Percentiles rank a stretch among this genome's conserved stretches.
Evolutionary conservation across 2,113 vertebrate genomes (phyloP).

Genomic region (Hiodon tergisus): DNA sequence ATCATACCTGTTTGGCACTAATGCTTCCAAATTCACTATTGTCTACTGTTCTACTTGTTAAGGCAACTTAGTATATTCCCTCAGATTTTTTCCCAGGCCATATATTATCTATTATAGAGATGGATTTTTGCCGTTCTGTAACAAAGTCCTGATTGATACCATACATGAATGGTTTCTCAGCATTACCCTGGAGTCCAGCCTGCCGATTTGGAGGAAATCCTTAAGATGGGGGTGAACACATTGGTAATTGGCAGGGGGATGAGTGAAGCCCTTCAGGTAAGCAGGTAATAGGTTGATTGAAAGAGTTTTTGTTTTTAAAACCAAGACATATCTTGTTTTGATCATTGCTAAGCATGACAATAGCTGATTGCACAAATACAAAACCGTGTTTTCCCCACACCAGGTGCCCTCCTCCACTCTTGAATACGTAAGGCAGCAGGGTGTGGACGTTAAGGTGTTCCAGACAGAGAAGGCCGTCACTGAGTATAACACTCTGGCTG

Average conservation of each 20-base stretch:
- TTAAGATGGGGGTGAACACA: conserved; percentile 70
- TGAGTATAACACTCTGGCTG: conserved; percentile 79
- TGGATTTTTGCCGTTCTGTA: too few species aligned
- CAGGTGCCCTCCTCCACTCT: conserved; percentile 80
- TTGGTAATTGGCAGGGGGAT: conserved; percentile 90
- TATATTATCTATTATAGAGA: too few species aligned
- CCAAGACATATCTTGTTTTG: too few species aligned
- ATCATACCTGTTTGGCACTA: too few species aligned
- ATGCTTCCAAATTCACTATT: too few species aligned
- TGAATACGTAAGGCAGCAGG: conserved; percentile 74
- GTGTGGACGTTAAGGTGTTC: conserved; percentile 72
- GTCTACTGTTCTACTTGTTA: too few species aligned
- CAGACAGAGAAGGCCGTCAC: conserved; percentile 83
- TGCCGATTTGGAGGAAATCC: conserved; percentile 85
- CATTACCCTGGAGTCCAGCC: conserved; percentile 90
- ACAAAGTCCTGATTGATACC: not conserved
- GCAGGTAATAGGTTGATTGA: not conserved
- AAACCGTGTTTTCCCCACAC: not conserved
- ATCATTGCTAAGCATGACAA: not conserved
- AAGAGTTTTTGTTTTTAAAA: too few species aligned
- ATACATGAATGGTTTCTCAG: conserved; percentile 49
- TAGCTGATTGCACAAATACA: not conserved
- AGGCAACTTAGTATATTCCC: too few species aligned
- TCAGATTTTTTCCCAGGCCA: too few species aligned
- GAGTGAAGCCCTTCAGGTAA: conserved; percentile 87